Conservation (phyloP, 1,140 invertebrate genomes). For the Trachymyrmex septentrionalis region DNA sequence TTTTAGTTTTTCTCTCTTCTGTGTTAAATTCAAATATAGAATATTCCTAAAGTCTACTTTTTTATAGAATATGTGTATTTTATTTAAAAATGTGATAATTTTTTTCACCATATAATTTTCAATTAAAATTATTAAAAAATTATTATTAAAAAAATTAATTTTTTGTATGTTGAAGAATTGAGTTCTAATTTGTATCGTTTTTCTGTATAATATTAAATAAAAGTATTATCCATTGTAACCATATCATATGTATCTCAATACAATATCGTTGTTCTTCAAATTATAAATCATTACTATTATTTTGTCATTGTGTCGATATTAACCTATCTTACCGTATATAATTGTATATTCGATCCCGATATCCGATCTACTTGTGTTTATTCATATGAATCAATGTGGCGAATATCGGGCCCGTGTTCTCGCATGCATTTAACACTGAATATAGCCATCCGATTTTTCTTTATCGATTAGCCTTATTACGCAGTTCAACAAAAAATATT, state of each 20-base stretch:
- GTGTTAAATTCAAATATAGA: not conserved
- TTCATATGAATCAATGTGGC: constrained; percentile 54
- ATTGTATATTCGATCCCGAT: constrained; percentile 51
- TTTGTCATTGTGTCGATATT: constrained; percentile 40
- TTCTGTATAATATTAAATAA: not conserved
- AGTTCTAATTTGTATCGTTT: not conserved
- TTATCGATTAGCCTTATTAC: not conserved
- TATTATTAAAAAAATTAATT: too few relatives aligned
- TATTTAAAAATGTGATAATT: not conserved
- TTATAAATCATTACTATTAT: not conserved
- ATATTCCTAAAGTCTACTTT: not conserved
- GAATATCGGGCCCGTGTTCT: constrained; percentile 52
- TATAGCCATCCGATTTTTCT: constrained; percentile 17
- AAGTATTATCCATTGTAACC: not conserved
- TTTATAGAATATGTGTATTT: not conserved
- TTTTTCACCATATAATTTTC: not conserved
- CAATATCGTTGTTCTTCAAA: constrained; percentile 6
- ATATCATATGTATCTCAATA: not conserved
- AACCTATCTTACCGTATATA: constrained; percentile 18
- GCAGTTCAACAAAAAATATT: constrained; percentile 6
- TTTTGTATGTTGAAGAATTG: too few relatives aligned
- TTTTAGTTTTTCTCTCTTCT: not conserved
- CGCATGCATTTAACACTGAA: constrained; percentile 25
- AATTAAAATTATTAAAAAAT: too few relatives aligned
- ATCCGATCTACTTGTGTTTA: constrained; percentile 59